phyloP scores from a whole-genome alignment of 2,797 vertebrate species.

The Semaprochilodus insignis region DNA sequence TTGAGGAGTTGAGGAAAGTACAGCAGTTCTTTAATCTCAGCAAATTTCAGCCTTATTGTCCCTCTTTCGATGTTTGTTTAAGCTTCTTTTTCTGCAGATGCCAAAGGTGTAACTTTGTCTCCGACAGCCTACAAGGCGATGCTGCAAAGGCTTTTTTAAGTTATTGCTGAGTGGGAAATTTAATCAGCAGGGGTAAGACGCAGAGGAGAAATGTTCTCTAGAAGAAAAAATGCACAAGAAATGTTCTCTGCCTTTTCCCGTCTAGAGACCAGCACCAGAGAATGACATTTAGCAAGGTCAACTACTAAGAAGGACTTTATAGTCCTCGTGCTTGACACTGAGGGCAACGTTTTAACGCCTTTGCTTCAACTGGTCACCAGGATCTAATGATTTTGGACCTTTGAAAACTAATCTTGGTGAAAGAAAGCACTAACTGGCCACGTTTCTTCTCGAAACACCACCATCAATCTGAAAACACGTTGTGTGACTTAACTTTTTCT shows the following conservation, averaged over 20 bases:
- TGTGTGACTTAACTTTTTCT: not conserved
- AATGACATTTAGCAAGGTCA: not conserved
- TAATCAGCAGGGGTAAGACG: not conserved
- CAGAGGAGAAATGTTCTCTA: not conserved
- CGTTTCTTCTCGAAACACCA: not conserved
- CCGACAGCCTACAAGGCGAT: not conserved
- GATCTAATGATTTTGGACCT: not conserved
- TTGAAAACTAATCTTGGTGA: not conserved
- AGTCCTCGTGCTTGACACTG: not conserved
- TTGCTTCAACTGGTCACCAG: not conserved
- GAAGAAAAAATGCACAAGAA: not conserved
- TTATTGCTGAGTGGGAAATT: constrained; percentile 1
- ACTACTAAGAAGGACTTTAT: not conserved
- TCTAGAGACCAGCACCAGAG: not conserved
- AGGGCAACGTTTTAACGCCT: not conserved
- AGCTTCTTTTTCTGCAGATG: not conserved
- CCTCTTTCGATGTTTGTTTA: too few species aligned
- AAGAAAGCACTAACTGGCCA: not conserved
- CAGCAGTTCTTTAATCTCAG: not conserved
- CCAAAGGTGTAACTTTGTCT: not conserved
- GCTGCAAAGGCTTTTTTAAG: not conserved
- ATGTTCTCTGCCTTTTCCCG: too few species aligned
- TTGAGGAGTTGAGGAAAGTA: not conserved
- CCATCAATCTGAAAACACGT: not conserved
- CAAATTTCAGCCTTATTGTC: not conserved